Percentiles rank a stretch among this genome's conserved stretches.
Conservation (phyloP, 1,140 invertebrate genomes). For the Aphis craccivora region DNA sequence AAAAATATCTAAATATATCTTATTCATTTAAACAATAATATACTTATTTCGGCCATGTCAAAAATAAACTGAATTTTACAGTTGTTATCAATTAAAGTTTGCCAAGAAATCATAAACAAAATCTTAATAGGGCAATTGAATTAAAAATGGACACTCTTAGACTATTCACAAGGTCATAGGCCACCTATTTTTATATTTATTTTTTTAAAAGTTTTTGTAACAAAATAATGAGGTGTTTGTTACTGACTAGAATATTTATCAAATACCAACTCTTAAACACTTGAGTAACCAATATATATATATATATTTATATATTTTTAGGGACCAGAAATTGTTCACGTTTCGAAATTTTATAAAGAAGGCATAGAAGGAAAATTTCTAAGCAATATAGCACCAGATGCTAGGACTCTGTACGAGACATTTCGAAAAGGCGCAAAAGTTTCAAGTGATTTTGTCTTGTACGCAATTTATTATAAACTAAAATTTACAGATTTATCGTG, state of each 20-base stretch:
- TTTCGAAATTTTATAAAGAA: constrained; percentile 91
- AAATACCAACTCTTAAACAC: not conserved
- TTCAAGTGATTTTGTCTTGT: constrained; percentile 76
- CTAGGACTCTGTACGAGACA: constrained; percentile 87
- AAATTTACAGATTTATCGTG: not conserved
- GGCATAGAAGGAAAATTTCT: constrained; percentile 89
- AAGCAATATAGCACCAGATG: constrained; percentile 85
- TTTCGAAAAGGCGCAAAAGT: constrained; percentile 91
- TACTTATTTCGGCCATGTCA: not conserved
- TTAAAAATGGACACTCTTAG: constrained; percentile 14
- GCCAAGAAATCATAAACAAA: constrained; percentile 31
- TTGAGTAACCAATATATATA: not conserved
- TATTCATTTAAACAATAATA: not conserved
- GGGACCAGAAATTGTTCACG: constrained; percentile 88
- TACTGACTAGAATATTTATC: not conserved
- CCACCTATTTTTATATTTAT: constrained; percentile 13
- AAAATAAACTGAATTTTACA: not conserved
- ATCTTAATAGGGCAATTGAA: constrained; percentile 17
- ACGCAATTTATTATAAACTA: not conserved
- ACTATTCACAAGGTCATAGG: not conserved
- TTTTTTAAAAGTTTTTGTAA: constrained; percentile 7
- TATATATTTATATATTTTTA: constrained; percentile 67
- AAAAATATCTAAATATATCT: not conserved
- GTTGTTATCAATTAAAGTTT: not conserved
- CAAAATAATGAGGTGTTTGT: constrained; percentile 1